Base-by-base conservation (phyloP, 2,888 invertebrate species). In the Linyphia triangularis region DNA sequence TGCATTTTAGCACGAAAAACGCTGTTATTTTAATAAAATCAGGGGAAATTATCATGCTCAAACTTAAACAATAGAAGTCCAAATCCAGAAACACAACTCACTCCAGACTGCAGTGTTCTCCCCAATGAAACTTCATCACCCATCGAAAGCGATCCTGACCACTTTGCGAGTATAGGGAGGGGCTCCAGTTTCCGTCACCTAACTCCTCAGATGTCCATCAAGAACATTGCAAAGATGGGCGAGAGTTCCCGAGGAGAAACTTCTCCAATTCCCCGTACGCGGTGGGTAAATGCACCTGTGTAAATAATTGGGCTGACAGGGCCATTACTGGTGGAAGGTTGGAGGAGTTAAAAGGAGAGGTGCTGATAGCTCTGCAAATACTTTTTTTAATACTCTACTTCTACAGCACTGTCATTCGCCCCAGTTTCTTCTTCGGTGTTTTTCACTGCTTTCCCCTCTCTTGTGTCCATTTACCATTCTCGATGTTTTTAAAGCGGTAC, bases 241-340 rank as follows among this genome's bases (percentile, higher is more conserved):
- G 63, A n/a, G 70, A n/a, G 77, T 26, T 24, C 6, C 10, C 22
- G 67, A 43, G 24, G 9, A 43, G 78, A 43, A 37, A 43, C 79
- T 73, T 86, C 73, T 86, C 73, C 79, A 7, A 63, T 86, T 86
- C 86, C 70, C 57, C 6, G 72, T 61, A 65, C 37, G 40, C 33
- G 43, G 67, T 65, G 86, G 79, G 79, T 86, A 86, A 81, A 86
- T 63, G 79, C 86, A 86, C 86, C 86, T 86, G 86, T 86, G 86
- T 78, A 86, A 86, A 86, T 86, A 86, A 86, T 86, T 86, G 86
- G 79, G 28, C 26, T 86, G 86, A 86, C 86, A 86, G 86, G 30
- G 40, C 86, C 86, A 86, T 86, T 86, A 86, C 79, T 51, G 51
- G 26, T 10, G 33, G 28, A 24, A 33, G 78, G 57, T 72, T n/a